Conservation (phyloP, 2,113 vertebrate genomes). For the Brachirus orientalis region DNA sequence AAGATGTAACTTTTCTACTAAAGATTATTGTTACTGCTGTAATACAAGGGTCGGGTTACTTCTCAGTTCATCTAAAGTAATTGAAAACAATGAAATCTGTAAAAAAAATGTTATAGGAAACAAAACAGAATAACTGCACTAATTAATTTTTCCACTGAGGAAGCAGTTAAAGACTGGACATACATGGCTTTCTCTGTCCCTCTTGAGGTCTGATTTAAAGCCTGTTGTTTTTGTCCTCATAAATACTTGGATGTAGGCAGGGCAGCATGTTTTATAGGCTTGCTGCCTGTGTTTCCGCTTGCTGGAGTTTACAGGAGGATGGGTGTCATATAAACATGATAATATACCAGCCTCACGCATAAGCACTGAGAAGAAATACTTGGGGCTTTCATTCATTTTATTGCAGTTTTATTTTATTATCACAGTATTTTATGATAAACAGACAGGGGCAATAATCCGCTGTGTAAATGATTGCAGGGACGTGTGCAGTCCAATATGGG, state of each 20-base stretch:
- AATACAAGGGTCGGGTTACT: not conserved
- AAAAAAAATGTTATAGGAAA: not conserved
- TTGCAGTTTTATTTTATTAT: slow-evolving; percentile 40
- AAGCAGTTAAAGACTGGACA: slow-evolving; percentile 29
- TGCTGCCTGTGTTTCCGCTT: slow-evolving; percentile 63
- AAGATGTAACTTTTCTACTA: too few species aligned
- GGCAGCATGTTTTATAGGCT: slow-evolving; percentile 74
- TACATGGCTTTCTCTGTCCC: slow-evolving; percentile 31
- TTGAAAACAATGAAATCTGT: not conserved
- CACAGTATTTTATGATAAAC: slow-evolving; percentile 60
- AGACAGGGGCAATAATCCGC: slow-evolving; percentile 64
- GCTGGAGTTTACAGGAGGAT: slow-evolving; percentile 74
- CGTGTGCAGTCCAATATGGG: slow-evolving; percentile 19
- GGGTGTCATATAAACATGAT: slow-evolving; percentile 80
- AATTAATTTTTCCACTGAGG: not conserved
- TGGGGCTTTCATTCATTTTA: slow-evolving; percentile 72
- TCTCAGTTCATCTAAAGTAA: not conserved
- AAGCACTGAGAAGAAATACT: slow-evolving; percentile 67
- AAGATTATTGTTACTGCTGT: too few species aligned
- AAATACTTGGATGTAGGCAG: slow-evolving; percentile 74
- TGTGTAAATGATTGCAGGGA: slow-evolving; percentile 45
- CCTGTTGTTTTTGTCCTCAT: slow-evolving; percentile 79
- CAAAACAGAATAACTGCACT: not conserved
- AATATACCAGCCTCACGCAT: slow-evolving; percentile 76
- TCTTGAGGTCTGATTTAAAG: slow-evolving; percentile 77